Evolutionary conservation across 2,888 invertebrate genomes (phyloP).

Genomic region (Eupithecia tripunctaria): DNA sequence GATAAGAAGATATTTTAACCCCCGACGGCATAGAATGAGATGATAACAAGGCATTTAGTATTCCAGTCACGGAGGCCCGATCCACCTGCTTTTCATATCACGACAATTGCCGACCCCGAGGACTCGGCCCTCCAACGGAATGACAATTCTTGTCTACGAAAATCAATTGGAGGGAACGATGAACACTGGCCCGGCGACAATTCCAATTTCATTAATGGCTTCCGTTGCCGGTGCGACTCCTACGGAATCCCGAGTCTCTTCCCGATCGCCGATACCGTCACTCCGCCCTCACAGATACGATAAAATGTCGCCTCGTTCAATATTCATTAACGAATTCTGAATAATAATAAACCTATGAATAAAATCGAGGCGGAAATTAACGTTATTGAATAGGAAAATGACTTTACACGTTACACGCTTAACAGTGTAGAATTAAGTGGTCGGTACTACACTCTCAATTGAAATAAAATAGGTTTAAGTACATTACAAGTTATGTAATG

Average conservation of each 20-base stretch:
- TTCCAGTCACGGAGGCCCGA: slow-evolving; percentile 74
- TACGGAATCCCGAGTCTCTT: slow-evolving; percentile 56
- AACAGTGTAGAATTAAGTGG: background rate
- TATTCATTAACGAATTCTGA: slow-evolving; percentile 30
- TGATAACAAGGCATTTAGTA: slow-evolving; percentile 79
- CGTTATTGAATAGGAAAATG: slow-evolving; percentile 17
- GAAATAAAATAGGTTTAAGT: slow-evolving; percentile 11
- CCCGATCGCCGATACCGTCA: slow-evolving; percentile 42
- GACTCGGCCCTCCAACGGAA: slow-evolving; percentile 73
- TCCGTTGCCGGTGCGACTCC: slow-evolving; percentile 60
- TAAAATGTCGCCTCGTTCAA: slow-evolving; percentile 36
- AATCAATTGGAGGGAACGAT: slow-evolving; percentile 78
- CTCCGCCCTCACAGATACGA: slow-evolving; percentile 43
- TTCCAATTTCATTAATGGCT: slow-evolving; percentile 79
- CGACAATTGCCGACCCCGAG: slow-evolving; percentile 79
- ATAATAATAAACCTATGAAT: slow-evolving; percentile 23
- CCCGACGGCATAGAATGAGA: slow-evolving; percentile 71
- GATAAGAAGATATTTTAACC: slow-evolving; percentile 71
- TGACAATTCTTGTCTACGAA: slow-evolving; percentile 80
- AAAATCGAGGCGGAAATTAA: slow-evolving; percentile 12
- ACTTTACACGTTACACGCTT: slow-evolving; percentile 11
- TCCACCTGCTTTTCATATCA: slow-evolving; percentile 83
- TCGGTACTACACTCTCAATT: slow-evolving; percentile 3
- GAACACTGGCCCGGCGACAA: slow-evolving; percentile 66
- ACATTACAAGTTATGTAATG: slow-evolving; percentile 8